Base-by-base conservation (phyloP, 2,797 vertebrate genomes). In the Mormyrus proboscirostris region DNA sequence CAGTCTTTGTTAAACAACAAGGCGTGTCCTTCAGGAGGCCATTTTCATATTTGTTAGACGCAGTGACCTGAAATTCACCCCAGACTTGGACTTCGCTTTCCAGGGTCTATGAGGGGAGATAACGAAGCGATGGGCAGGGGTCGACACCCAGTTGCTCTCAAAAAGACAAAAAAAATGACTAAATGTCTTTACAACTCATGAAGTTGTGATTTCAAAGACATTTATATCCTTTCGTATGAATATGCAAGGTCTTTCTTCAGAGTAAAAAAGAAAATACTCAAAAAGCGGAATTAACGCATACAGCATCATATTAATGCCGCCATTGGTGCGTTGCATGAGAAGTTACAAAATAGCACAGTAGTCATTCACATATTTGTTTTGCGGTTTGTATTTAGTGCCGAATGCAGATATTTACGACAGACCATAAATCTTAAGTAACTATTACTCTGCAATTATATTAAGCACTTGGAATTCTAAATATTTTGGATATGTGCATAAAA, bases 1-100 rank as follows among this genome's bases (percentile, higher is more conserved):
- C 98, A 99, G 97, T 99, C 98, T 99, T 99, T 99, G 98, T 99
- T 99, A 98, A 99, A 98, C 97, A 98, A 98, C 97, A 97, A 98
- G 98, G 97, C 97, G 96, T 97, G 96, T 97, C 97, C 96, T 96
- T 97, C 96, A 97, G 97, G 96, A 97, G 97, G 97, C 95, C 97
- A 98, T 99, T 99, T 99, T 99, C 97, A 99, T 99, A 99, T 99
- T 97, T 97, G 97, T 99, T 98, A 99, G 98, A 99, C 98, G 96
- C 96, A 93, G 94, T 99, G 98, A 99, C 98, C 98, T 97, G 97
- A 96, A 96, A 95, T 98, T 99, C 98, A 99, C 97, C 98, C 97
- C 97, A 96, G 96, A 97, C 97, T 99, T 99, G 98, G 98, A 99
- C 98, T 99, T 99, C 97, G 96, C 96, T 96, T 96, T 97, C 94